Evolutionary conservation across 2,113 vertebrate species (phyloP).

Genomic region (Jaculus jaculus): DNA sequence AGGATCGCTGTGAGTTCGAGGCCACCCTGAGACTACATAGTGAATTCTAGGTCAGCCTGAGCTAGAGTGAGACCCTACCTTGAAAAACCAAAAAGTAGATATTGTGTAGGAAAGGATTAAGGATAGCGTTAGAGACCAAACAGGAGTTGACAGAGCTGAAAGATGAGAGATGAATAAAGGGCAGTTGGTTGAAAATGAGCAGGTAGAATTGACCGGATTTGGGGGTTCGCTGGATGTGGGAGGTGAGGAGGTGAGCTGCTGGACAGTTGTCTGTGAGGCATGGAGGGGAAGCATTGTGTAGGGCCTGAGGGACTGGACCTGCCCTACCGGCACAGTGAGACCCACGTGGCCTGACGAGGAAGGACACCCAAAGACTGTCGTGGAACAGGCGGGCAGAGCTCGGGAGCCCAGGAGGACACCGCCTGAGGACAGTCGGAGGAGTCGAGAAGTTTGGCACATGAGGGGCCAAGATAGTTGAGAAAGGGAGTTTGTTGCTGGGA

Average conservation of each 20-base stretch:
- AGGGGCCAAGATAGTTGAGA: background rate
- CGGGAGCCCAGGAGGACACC: background rate
- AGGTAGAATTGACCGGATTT: background rate
- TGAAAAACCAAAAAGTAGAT: too few species aligned
- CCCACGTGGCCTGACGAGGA: background rate
- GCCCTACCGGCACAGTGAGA: background rate
- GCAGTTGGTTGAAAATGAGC: background rate
- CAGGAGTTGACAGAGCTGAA: background rate
- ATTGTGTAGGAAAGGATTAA: background rate
- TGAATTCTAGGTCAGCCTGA: too few species aligned
- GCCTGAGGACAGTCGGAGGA: background rate
- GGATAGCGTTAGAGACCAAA: background rate
- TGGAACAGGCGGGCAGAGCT: background rate
- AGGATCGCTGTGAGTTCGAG: too few species aligned
- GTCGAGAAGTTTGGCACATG: background rate
- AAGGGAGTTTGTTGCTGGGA: background rate
- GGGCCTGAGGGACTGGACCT: background rate
- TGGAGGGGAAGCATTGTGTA: background rate
- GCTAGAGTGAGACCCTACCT: too few species aligned
- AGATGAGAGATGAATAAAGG: rapidly evolving
- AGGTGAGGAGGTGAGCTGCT: background rate
- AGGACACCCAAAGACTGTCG: too few species aligned
- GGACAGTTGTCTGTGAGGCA: background rate
- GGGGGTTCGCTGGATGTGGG: background rate
- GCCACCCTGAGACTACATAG: too few species aligned